Evolutionary conservation across 2,888 invertebrate genomes (phyloP).

Genomic region (Agriopis aurantiaria): DNA sequence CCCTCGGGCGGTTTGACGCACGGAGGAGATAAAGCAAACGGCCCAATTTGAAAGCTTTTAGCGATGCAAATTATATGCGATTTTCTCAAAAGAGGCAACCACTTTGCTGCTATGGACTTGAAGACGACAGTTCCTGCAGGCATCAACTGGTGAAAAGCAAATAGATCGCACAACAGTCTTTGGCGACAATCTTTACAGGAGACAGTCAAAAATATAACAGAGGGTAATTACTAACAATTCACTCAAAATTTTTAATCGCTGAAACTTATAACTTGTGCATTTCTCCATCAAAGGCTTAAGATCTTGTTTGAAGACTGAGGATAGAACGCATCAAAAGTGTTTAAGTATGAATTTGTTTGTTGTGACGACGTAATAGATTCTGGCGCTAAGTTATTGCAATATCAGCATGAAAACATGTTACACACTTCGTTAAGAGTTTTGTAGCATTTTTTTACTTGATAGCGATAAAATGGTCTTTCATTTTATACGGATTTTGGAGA

Average conservation of each 20-base stretch:
- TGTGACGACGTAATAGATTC: conserved; percentile 22
- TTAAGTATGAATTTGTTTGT: conserved; percentile 33
- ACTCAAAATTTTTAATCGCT: conserved; percentile 4
- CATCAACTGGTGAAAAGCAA: too few species aligned
- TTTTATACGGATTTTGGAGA: background rate
- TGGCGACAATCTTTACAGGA: too few species aligned
- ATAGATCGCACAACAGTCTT: too few species aligned
- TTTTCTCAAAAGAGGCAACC: background rate
- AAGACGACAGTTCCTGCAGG: background rate
- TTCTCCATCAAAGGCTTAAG: conserved; percentile 30
- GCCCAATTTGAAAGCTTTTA: conserved; percentile 12
- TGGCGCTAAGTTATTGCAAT: conserved; percentile 16
- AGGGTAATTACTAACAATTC: background rate
- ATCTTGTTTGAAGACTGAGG: conserved; percentile 32
- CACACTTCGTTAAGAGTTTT: background rate
- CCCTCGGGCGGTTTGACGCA: conserved; percentile 67
- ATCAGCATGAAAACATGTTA: background rate
- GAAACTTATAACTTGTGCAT: conserved; percentile 19
- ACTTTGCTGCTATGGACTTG: background rate
- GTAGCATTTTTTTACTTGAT: background rate
- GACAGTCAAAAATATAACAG: background rate
- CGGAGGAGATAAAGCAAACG: conserved; percentile 32
- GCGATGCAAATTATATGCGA: background rate
- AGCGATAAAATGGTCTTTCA: background rate
- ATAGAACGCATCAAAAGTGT: conserved; percentile 34